A percentile compares a stretch with the other conserved stretches of the same genome.
These are phyloP conservation scores for Montipora sp. DNA, from an alignment of 64 coral and sea anemone species.

Conservation along the genomic window DNA sequence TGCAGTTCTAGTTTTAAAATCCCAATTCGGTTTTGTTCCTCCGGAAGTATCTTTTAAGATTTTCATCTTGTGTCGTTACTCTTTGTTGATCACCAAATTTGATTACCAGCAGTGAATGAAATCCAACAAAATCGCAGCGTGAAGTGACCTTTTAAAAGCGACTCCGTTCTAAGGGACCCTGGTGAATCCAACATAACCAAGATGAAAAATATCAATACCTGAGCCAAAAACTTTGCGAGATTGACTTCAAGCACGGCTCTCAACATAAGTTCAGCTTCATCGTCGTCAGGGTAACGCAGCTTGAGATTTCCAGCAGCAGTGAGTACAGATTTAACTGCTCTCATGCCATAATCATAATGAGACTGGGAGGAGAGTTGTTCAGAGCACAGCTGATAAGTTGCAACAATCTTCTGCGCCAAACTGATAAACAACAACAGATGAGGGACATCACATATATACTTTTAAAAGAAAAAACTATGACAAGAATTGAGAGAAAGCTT, in stretches of 20 bases:
- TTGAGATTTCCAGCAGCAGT: slow-evolving; percentile 98
- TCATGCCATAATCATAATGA: slow-evolving; percentile 99
- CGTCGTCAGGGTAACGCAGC: slow-evolving; percentile 91
- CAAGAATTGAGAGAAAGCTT: too few species aligned
- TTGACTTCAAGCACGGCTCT: slow-evolving; percentile 97
- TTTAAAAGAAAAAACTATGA: neutral
- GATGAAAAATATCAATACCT: slow-evolving; percentile 48
- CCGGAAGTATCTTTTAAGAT: too few species aligned
- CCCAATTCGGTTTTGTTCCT: too few species aligned
- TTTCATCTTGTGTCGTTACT: too few species aligned
- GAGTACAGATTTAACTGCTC: slow-evolving; percentile 98
- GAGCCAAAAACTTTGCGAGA: slow-evolving; percentile 96
- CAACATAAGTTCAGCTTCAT: slow-evolving; percentile 97
- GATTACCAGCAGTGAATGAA: too few species aligned
- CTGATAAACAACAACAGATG: slow-evolving; percentile 27
- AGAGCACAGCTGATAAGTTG: slow-evolving; percentile 94
- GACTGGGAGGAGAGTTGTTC: slow-evolving; percentile 99
- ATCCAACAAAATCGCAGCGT: too few species aligned
- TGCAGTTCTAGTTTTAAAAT: too few species aligned
- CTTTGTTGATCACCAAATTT: too few species aligned
- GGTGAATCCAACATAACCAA: neutral
- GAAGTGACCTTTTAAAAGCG: too few species aligned
- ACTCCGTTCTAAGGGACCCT: too few species aligned
- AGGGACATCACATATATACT: too few species aligned
- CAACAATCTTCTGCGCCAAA: slow-evolving; percentile 98